phyloP scores from a whole-genome alignment of 2,797 vertebrate species.

The Phoeniculus purpureus region DNA sequence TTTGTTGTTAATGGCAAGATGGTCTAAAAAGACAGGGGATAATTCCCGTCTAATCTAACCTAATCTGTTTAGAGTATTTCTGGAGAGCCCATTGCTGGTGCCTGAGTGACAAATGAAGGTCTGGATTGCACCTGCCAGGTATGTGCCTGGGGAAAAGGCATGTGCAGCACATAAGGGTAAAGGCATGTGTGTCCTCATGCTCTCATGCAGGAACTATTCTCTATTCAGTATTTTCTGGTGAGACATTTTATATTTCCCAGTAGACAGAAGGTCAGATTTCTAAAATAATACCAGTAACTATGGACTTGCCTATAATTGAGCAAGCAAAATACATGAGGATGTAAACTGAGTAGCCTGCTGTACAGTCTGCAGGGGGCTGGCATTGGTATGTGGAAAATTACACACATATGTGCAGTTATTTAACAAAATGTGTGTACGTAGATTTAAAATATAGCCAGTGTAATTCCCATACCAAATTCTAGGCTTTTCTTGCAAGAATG shows the following conservation, averaged over 20 bases:
- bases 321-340: background rate
- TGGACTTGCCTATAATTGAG: background rate
- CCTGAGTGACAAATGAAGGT: constrained; percentile 46
- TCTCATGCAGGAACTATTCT: constrained; percentile 2
- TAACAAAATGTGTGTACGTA: background rate
- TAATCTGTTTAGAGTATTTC: constrained; percentile 38
- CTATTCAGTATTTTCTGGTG: constrained; percentile 15
- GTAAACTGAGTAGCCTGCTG: constrained; percentile 22
- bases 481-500: background rate
- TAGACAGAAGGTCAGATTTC: background rate
- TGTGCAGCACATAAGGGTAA: background rate
- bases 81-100: constrained; percentile 30
- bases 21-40: constrained; percentile 35
- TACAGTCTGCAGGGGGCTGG: constrained; percentile 15
- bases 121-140: constrained; percentile 63
- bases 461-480: background rate
- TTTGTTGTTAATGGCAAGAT: constrained; percentile 13
- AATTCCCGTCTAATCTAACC: constrained; percentile 42
- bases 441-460: background rate
- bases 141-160: constrained; percentile 18
- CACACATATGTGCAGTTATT: constrained; percentile 12
- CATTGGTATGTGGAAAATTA: constrained; percentile 23
- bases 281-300: constrained; percentile 1
- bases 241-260: background rate
- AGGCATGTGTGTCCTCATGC: background rate